A percentile compares a stretch with the other conserved stretches of the same genome.
phyloP scores from a whole-genome alignment of 2,797 vertebrate species.

The Pseudomugil gertrudae region DNA sequence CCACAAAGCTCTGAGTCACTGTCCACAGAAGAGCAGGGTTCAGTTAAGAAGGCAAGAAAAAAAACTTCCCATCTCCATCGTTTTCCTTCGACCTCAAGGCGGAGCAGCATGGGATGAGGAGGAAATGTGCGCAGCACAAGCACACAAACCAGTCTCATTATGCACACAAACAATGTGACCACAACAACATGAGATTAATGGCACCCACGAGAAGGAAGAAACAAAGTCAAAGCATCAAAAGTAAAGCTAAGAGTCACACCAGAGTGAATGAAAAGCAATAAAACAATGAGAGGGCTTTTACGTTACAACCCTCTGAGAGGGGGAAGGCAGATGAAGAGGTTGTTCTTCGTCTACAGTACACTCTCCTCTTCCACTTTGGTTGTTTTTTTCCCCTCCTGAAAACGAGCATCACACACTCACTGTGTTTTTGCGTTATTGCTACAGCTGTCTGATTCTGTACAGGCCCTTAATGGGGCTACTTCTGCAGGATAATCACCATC shows the following conservation, averaged over 20 bases:
- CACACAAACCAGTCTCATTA: constrained; percentile 45
- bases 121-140: constrained; percentile 24
- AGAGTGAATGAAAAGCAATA: constrained; percentile 26
- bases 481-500: constrained; percentile 39
- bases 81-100: constrained; percentile 56
- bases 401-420: too few species aligned
- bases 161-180: constrained; percentile 47
- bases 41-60: constrained; percentile 77
- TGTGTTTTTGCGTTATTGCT: constrained; percentile 75
- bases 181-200: constrained; percentile 62
- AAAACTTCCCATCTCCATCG: constrained; percentile 70
- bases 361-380: constrained; percentile 71
- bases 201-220: constrained; percentile 68
- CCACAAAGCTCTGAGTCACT: constrained; percentile 40
- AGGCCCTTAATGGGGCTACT: constrained; percentile 26
- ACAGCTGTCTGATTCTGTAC: constrained; percentile 48
- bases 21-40: constrained; percentile 49
- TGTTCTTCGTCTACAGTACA: constrained; percentile 49
- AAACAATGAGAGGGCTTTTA: constrained; percentile 14
- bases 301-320: constrained; percentile 37
- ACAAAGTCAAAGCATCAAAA: constrained; percentile 48
- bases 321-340: constrained; percentile 59
- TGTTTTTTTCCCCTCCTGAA: constrained; percentile 55
- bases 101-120: constrained; percentile 45
- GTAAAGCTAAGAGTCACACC: constrained; percentile 54